Evolutionary conservation across 35 echinoderm and acorn worm species (phyloP).

Genomic region (Lytechinus variegatus): DNA sequence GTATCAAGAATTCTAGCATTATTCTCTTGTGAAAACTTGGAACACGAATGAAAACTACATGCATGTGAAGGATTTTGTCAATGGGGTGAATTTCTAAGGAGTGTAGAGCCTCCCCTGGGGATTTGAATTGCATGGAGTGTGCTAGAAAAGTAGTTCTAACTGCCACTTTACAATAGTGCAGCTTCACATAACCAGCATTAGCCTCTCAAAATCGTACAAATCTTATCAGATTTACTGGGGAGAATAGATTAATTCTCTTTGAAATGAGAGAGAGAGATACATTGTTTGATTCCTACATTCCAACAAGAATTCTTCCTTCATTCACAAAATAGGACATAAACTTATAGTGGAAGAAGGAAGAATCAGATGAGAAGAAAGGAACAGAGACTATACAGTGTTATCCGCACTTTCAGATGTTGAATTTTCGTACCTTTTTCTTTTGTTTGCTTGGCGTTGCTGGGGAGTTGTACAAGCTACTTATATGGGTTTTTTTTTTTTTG

Average conservation of each 20-base stretch:
- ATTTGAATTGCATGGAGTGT: background rate
- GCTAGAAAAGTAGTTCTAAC: background rate
- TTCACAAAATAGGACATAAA: background rate
- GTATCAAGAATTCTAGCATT: background rate
- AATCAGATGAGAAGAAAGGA: background rate
- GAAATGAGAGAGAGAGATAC: background rate
- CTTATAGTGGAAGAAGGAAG: background rate
- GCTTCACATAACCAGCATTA: conserved; percentile 44
- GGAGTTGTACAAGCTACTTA: conserved; percentile 26
- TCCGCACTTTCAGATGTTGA: background rate
- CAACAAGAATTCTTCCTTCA: background rate
- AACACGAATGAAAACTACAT: background rate
- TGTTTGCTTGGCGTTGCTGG: background rate
- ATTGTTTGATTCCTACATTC: conserved; percentile 12
- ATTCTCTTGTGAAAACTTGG: background rate
- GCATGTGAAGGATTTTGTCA: background rate
- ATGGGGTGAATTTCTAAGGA: background rate
- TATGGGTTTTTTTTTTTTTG: background rate
- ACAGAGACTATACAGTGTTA: conserved; percentile 5
- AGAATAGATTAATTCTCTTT: background rate
- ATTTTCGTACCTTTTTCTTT: background rate
- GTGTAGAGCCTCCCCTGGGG: background rate
- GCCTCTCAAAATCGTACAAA: conserved; percentile 50
- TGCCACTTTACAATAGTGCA: background rate
- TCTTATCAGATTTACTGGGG: conserved; percentile 52